Evolutionary conservation across 2,797 vertebrate species (phyloP).

Genomic region (Scolopax rusticola): DNA sequence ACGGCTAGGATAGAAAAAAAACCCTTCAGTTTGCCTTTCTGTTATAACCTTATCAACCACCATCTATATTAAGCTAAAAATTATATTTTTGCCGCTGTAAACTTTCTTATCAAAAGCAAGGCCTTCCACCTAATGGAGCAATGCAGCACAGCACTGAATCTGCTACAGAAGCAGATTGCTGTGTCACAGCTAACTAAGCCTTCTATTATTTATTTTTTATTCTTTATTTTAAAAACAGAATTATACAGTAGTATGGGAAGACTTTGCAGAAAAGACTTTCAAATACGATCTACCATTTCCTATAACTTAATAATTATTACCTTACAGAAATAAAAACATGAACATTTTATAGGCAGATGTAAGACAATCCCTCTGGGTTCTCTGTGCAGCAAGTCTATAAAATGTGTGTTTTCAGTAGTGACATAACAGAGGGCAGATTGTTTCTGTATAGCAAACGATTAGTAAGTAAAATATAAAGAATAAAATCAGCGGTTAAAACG

Average conservation of each 20-base stretch:
- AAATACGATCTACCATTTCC: background rate
- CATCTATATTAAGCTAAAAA: background rate
- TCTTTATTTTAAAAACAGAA: background rate
- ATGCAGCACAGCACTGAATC: background rate
- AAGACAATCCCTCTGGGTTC: background rate
- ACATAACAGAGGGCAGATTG: background rate
- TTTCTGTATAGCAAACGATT: background rate
- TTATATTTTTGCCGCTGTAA: background rate
- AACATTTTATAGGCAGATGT: background rate
- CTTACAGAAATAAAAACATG: background rate
- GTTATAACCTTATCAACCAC: background rate
- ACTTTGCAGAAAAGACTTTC: background rate
- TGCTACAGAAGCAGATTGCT: background rate
- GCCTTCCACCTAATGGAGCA: background rate
- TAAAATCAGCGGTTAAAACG: background rate
- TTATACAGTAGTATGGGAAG: background rate
- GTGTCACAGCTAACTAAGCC: background rate
- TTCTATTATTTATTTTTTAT: background rate
- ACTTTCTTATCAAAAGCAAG: background rate
- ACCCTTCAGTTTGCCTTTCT: background rate
- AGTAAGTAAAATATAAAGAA: background rate
- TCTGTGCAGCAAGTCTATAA: background rate
- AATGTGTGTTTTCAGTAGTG: background rate
- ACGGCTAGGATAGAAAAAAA: constrained; percentile 61
- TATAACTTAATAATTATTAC: background rate